A percentile compares a stretch with the other conserved stretches of the same genome.
phyloP scores from a whole-genome alignment of 1,140 invertebrate species.

The Hyles vespertilio region DNA sequence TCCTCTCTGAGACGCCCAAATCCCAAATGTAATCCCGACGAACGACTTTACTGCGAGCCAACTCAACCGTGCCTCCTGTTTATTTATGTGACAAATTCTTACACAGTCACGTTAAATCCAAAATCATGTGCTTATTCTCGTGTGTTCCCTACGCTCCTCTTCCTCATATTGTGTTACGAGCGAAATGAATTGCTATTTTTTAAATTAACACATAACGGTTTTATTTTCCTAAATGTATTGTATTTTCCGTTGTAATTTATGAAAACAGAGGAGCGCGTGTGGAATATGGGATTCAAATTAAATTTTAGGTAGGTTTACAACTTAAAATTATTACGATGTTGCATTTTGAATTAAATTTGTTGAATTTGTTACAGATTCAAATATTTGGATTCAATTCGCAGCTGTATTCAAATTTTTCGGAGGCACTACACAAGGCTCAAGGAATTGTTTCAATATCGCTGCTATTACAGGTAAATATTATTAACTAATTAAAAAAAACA shows the following conservation, averaged over 20 bases:
- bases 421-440: constrained; percentile 91
- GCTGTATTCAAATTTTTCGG: constrained; percentile 93
- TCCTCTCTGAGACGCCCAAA: constrained; percentile 44
- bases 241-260: no score
- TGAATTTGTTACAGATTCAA: constrained; percentile 86
- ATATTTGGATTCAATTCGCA: constrained; percentile 96
- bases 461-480: constrained; percentile 85
- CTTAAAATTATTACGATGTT: no score
- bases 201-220: constrained; percentile 8
- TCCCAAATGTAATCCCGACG: constrained; percentile 68
- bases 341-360: no score
- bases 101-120: constrained; percentile 57
- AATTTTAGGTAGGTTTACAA: constrained; percentile 6
- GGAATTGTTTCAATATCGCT: constrained; percentile 92
- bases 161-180: constrained; percentile 8
- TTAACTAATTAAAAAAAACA: not conserved
- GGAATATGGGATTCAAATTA: no score
- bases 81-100: constrained; percentile 74
- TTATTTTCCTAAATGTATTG: constrained; percentile 14
- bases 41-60: constrained; percentile 58
- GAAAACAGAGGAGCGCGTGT: no score
- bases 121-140: constrained; percentile 59
- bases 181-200: constrained; percentile 7
- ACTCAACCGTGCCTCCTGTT: constrained; percentile 66
- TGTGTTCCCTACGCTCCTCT: constrained; percentile 27